Base-by-base conservation (phyloP, 2,797 vertebrate genomes). In the Spea hammondii region DNA sequence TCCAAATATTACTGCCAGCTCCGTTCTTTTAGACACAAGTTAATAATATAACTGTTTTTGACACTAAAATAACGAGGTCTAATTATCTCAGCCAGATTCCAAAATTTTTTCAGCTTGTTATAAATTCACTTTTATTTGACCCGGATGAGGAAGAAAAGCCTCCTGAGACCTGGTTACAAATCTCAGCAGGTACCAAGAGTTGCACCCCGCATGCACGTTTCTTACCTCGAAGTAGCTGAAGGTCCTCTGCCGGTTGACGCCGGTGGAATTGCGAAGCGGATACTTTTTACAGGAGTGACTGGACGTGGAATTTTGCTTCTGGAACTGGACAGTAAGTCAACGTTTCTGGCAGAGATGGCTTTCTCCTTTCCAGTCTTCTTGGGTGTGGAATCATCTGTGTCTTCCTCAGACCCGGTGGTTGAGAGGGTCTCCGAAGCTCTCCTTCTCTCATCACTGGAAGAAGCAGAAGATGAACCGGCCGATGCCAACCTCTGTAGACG, bases 331-430 rank as follows among this genome's bases (percentile, higher is more conserved):
- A 77, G 84, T 84, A 83, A 90, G 84, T 84, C 92, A 49, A 85
- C 87, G 79, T 85, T 90, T 7, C 85, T 84, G 51, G 71, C 80
- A 62, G 83, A 70, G 0, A 45, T 11, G 1, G 68, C 67, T 1
- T 82, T 86, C 48, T 82, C 80, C 57, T 79, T 85, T 5, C 79
- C 83, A 4, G 77, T 89, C 81, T 91, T 94, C 77, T 60, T 91
- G 11, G 91, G 86, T 13, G 87, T 83, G 6, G 89, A 90, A 66
- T 95, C 95, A 0, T 97, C 95, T 0, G 92, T 94, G 87, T 98
- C 95, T 86, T 99, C 97, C 88, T 99, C 97, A 0, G 96, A 98
- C 17, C 94, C 95, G 0, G 95, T 92, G 71, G 93, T 93, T 0
- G 96, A 98, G 55, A 94, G 86, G 0, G 95, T 97, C 86, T 97